phyloP scores from a whole-genome alignment of 2,888 invertebrate genomes.

The Choristoneura rosaceana region DNA sequence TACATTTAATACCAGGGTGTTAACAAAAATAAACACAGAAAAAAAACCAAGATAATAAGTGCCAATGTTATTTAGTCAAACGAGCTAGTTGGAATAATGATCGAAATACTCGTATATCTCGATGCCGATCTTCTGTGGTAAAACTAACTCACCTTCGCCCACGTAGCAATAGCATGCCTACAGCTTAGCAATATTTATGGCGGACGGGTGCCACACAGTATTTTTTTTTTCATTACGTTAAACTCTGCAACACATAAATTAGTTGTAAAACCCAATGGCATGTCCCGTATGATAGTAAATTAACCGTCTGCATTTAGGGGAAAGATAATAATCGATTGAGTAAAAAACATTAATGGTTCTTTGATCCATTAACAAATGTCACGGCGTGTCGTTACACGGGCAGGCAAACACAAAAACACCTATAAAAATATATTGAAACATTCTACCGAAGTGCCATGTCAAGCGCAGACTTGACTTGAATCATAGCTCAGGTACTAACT shows the following conservation, averaged over 20 bases:
- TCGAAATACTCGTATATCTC: conserved; percentile 24
- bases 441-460: neutral
- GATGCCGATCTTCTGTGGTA: conserved; percentile 19
- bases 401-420: neutral
- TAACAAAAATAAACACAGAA: too few species aligned
- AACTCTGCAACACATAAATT: conserved; percentile 19
- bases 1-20: too few species aligned
- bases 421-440: neutral
- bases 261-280: conserved; percentile 24
- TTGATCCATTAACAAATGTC: conserved; percentile 6
- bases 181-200: conserved; percentile 34
- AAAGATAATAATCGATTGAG: conserved; percentile 49
- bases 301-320: conserved; percentile 14
- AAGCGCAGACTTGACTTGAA: neutral
- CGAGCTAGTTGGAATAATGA: conserved; percentile 14
- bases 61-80: neutral
- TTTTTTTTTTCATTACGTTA: conserved; percentile 20
- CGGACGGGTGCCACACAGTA: conserved; percentile 27
- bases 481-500: too few species aligned
- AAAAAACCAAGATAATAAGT: neutral
- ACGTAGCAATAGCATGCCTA: conserved; percentile 15
- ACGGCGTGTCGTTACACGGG: neutral
- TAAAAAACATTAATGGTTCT: conserved; percentile 11
- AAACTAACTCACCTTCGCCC: conserved; percentile 21
- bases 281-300: conserved; percentile 29